Evolutionary conservation across 2,797 vertebrate genomes (phyloP), one percentile per base, ranked within the genome.

Genomic region (Microtus obscurus): DNA sequence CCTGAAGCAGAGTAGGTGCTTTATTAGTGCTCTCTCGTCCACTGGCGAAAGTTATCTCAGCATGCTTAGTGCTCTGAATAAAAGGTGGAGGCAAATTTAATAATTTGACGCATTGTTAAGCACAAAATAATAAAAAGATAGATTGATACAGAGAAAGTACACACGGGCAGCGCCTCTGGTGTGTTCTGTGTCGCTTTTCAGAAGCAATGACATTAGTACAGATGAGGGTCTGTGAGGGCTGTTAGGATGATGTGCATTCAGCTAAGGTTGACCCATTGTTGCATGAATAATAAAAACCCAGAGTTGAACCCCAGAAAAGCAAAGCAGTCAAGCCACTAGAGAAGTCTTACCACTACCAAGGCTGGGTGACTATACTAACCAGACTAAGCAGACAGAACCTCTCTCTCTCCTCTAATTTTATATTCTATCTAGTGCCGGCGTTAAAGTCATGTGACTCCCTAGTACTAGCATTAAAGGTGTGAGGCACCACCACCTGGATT

Each of bases 1-100:
- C 53, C 78, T 87, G 65, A 48, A 87, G 53, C 43, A 65, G 93
- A 82, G 45, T 56, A 80, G 89, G 71, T 81, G 25, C n/a, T n/a
- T 91, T 88, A 87, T 89, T 29, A 88, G 27, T 78, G 79, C 76
- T 27, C 90, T 6, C 51, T 91, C 25, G 48, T 82, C 61, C 31
- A 73, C 56, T 48, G 67, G 43, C 25, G 83, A 48, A 27, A 48
- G 93, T 61, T 74, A 89, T 67, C 90, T 89, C 53, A 85, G 14
- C 79, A 4, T 43, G 13, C 56, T 85, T 34, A 51, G 25, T 78
- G 53, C 45, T 91, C 34, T 61, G 74, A 88, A 78, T 95, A 86
- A 90, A 90, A 87, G 19, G 59, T 7, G n/a, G 27, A 91, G 61
- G 53, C 25, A 74, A 80, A 87, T 87, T 34, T 83, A 14, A 17